Evolutionary conservation across 2,888 invertebrate species (phyloP).

Genomic region (Leptinotarsa rubiginosa): DNA sequence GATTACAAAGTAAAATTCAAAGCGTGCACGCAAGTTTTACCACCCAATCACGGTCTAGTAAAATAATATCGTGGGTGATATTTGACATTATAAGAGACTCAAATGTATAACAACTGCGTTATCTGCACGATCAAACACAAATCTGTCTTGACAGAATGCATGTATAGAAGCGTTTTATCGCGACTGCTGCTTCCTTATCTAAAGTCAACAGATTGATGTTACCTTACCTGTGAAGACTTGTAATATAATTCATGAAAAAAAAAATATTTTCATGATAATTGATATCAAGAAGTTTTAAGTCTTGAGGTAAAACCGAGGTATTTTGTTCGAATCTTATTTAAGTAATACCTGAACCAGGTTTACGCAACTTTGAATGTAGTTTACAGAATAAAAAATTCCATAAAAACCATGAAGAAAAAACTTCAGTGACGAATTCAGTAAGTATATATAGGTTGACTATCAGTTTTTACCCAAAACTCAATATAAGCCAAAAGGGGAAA

Average conservation of each 20-base stretch:
- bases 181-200: conserved; percentile 15
- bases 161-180: conserved; percentile 9
- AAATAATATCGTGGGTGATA: conserved; percentile 10
- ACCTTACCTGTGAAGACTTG: not conserved
- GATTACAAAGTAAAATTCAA: conserved; percentile 18
- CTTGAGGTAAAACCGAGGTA: too few relatives aligned
- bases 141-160: conserved; percentile 7
- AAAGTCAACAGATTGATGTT: not conserved
- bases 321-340: too few relatives aligned
- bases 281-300: not conserved
- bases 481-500: too few relatives aligned
- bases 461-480: too few relatives aligned
- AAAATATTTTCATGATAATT: too few relatives aligned
- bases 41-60: conserved; percentile 3
- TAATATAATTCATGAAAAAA: too few relatives aligned
- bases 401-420: too few relatives aligned
- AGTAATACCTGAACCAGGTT: too few relatives aligned
- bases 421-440: too few relatives aligned
- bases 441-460: too few relatives aligned
- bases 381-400: too few relatives aligned
- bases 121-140: conserved; percentile 2
- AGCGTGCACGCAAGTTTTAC: conserved; percentile 15
- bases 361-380: too few relatives aligned
- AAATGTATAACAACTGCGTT: conserved; percentile 3
- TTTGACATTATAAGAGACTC: conserved; percentile 5